Percentiles rank a stretch among this genome's conserved stretches.
Conservation (phyloP, 2,888 invertebrate species). For the Punctoribates punctum region DNA sequence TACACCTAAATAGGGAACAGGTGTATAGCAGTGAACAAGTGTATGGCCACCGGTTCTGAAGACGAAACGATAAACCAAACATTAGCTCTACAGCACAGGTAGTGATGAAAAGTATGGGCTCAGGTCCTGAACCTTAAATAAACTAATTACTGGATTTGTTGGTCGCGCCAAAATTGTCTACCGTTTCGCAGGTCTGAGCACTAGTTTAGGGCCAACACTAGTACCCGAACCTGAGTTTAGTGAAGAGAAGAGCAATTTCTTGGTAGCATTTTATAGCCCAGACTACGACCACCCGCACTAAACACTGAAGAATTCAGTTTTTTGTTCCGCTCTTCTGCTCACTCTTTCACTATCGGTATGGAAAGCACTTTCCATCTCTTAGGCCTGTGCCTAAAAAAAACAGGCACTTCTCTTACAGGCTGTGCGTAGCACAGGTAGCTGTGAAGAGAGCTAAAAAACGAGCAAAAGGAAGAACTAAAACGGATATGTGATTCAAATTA, state of each 20-base stretch:
- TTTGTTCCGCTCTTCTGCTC: constrained; percentile 8
- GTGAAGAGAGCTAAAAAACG: not conserved
- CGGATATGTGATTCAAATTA: constrained; percentile 6
- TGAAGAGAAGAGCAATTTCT: no score
- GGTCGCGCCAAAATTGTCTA: no score
- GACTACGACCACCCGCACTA: constrained; percentile 23
- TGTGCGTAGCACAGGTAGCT: not conserved
- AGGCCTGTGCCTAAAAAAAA: not conserved
- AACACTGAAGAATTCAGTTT: not conserved
- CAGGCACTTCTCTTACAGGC: not conserved
- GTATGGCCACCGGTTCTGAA: not conserved
- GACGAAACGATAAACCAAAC: not conserved
- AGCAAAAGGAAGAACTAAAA: constrained; percentile 15
- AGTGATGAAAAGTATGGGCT: not conserved
- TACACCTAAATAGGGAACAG: constrained; percentile 4
- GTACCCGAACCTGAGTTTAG: no score
- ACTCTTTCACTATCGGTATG: not conserved
- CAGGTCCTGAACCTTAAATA: no score
- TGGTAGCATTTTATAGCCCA: no score
- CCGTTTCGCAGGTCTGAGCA: no score
- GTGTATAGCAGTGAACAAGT: not conserved
- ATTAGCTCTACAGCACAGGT: not conserved
- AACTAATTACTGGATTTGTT: no score
- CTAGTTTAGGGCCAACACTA: no score
- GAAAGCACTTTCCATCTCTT: not conserved